Evolutionary conservation across 2,113 vertebrate genomes (phyloP).

Genomic region (Verasper variegatus): DNA sequence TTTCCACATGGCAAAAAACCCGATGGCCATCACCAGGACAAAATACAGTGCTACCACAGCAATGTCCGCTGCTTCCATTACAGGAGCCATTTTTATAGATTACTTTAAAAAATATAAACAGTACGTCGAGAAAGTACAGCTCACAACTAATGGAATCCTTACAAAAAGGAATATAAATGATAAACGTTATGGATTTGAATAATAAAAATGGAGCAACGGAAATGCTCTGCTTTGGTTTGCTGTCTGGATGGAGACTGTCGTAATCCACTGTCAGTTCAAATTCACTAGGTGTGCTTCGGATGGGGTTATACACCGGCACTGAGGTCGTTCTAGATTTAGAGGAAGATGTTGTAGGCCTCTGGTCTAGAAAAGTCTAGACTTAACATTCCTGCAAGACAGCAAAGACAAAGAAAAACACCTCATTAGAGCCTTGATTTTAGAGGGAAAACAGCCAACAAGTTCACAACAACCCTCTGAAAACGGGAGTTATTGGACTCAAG

Average conservation of each 20-base stretch:
- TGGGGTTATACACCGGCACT: constrained; percentile 90
- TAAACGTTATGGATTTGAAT: constrained; percentile 3
- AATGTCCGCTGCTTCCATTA: constrained; percentile 94
- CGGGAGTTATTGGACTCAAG: neutral
- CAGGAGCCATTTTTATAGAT: constrained; percentile 84
- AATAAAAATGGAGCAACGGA: constrained; percentile 34
- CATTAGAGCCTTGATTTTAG: constrained; percentile 65
- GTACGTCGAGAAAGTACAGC: neutral
- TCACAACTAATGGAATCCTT: constrained; percentile 18
- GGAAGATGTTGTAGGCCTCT: constrained; percentile 86
- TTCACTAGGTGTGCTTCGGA: constrained; percentile 80
- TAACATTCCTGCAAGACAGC: constrained; percentile 96
- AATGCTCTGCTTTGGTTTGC: constrained; percentile 90
- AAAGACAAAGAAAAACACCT: constrained; percentile 89
- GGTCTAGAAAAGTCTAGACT: constrained; percentile 91
- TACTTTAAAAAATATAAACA: neutral
- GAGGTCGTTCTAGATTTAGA: constrained; percentile 87
- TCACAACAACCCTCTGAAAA: constrained; percentile 21
- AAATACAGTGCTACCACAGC: constrained; percentile 96
- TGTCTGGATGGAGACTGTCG: constrained; percentile 90
- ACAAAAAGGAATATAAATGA: constrained; percentile 10
- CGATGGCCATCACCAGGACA: constrained; percentile 93
- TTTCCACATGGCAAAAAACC: constrained; percentile 98
- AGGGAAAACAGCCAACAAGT: constrained; percentile 2
- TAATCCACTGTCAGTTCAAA: constrained; percentile 85